These are phyloP conservation scores for Eulemur albifrons DNA, from an alignment of 2,797 vertebrate genomes.

Conservation along the genomic window DNA sequence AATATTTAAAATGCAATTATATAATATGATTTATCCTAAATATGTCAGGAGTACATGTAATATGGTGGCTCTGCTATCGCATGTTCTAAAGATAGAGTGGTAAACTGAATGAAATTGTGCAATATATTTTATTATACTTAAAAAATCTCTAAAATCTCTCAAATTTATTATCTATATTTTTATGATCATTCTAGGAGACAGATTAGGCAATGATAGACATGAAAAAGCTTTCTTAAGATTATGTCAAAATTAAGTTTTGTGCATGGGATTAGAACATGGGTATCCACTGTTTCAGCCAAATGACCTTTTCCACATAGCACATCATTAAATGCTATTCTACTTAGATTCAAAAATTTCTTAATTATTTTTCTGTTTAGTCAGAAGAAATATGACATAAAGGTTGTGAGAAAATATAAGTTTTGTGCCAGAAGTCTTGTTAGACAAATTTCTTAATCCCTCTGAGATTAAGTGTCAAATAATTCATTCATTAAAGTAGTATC, in stretches of 20 bases:
- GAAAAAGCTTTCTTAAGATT: not conserved
- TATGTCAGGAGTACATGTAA: rapidly evolving
- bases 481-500: not conserved
- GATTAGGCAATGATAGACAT: not conserved
- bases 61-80: not conserved
- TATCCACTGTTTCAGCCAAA: not conserved
- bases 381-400: not conserved
- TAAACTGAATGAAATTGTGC: not conserved
- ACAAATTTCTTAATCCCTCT: not conserved
- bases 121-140: not conserved
- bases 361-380: not conserved
- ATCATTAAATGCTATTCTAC: not conserved
- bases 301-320: not conserved
- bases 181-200: not conserved
- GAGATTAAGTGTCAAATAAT: not conserved
- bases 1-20: not conserved
- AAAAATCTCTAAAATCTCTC: not conserved
- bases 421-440: not conserved
- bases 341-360: not conserved
- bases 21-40: not conserved
- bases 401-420: not conserved
- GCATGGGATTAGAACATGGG: not conserved
- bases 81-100: not conserved
- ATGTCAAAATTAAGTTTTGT: not conserved
- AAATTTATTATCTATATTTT: not conserved